Evolutionary conservation across 1,140 invertebrate genomes (phyloP).

Genomic region (Papilio polytes): DNA sequence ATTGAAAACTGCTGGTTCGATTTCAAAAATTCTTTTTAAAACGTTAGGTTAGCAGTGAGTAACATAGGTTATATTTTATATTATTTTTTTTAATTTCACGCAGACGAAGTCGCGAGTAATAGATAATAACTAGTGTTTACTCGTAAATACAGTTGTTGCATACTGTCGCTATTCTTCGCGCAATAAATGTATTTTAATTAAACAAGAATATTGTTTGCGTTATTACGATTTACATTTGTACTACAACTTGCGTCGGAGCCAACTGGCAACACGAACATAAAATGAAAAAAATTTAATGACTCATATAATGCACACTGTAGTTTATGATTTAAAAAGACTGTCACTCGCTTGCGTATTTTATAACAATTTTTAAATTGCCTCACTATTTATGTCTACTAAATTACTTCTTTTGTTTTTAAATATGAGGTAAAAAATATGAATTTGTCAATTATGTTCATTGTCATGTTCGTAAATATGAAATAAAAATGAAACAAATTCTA

Average conservation of each 20-base stretch:
- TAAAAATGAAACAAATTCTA: background rate
- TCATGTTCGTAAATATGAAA: background rate
- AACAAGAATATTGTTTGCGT: slow-evolving; percentile 14
- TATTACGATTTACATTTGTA: slow-evolving; percentile 15
- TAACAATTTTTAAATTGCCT: background rate
- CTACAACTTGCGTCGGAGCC: slow-evolving; percentile 6
- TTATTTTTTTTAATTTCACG: no score
- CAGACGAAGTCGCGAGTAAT: no score
- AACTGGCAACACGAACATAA: slow-evolving; percentile 5
- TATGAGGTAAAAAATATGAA: background rate
- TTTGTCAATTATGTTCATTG: background rate
- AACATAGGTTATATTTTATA: no score
- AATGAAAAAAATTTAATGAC: slow-evolving; percentile 15
- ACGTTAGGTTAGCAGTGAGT: no score
- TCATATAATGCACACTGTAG: background rate
- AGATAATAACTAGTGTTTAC: background rate
- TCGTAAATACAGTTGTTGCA: background rate
- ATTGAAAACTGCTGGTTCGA: no score
- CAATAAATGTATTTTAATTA: slow-evolving; percentile 28
- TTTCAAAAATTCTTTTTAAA: no score
- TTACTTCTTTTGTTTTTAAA: background rate
- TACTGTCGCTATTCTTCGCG: background rate
- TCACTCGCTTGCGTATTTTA: background rate
- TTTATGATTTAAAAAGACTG: background rate
- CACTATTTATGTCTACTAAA: no score